Conservation (phyloP, 2,797 vertebrate species). For the Channa striata region DNA sequence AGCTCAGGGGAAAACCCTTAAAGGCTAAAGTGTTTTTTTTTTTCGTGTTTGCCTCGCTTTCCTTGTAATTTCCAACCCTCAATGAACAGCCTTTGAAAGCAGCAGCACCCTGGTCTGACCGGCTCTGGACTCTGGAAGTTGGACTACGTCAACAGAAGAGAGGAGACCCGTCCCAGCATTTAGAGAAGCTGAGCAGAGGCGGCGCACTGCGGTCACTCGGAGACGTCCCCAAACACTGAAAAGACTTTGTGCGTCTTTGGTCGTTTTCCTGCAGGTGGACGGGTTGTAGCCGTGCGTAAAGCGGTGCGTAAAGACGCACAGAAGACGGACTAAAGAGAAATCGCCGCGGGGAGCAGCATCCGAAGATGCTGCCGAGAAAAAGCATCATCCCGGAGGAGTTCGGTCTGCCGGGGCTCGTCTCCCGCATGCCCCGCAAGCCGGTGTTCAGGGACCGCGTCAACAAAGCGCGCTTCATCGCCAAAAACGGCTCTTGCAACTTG, state of each 20-base stretch:
- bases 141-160: conserved; percentile 71
- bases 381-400: conserved; percentile 99
- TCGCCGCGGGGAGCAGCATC: background rate
- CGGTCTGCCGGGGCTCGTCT: conserved; percentile 90
- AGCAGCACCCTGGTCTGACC: conserved; percentile 40
- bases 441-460: conserved; percentile 93
- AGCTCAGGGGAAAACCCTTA: background rate
- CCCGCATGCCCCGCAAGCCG: conserved; percentile 92
- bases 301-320: conserved; percentile 63
- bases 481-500: conserved; percentile 95
- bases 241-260: background rate
- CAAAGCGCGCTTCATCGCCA: conserved; percentile 97
- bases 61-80: conserved; percentile 3
- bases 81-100: conserved; percentile 36
- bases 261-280: conserved; percentile 23
- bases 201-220: conserved; percentile 23
- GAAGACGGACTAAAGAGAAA: background rate
- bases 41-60: background rate
- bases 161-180: conserved; percentile 61
- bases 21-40: no score
- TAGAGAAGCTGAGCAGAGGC: conserved; percentile 47
- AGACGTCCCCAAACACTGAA: conserved; percentile 15
- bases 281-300: conserved; percentile 51
- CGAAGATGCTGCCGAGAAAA: conserved; percentile 93
- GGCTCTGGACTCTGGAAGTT: conserved; percentile 55